phyloP scores from a whole-genome alignment of 1,140 invertebrate genomes.

The Aporrectodea caliginosa region DNA sequence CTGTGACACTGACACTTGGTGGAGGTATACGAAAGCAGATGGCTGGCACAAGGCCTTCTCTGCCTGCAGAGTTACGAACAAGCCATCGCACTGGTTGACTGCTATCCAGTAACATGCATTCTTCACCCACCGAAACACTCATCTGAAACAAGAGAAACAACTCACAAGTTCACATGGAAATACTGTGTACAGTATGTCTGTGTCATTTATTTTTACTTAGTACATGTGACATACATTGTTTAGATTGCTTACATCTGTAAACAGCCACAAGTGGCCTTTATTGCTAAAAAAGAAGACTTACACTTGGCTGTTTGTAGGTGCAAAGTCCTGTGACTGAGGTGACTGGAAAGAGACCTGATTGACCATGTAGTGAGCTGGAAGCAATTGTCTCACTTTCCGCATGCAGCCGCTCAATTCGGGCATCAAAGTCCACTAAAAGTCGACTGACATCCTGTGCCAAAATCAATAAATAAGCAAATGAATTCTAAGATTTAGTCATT shows the following conservation, averaged over 20 bases:
- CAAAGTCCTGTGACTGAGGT: background rate
- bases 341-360: background rate
- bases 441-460: background rate
- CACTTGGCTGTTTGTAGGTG: background rate
- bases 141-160: slow-evolving; percentile 69
- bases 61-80: slow-evolving; percentile 65
- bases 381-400: background rate
- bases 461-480: too few relatives aligned
- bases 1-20: slow-evolving; percentile 59
- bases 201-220: too few relatives aligned
- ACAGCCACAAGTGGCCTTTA: too few relatives aligned
- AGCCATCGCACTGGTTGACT: slow-evolving; percentile 88
- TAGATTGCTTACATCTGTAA: too few relatives aligned
- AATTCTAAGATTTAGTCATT: too few relatives aligned
- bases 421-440: background rate
- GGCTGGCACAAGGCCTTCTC: slow-evolving; percentile 83
- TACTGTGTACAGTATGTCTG: too few relatives aligned
- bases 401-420: background rate
- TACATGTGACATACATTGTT: too few relatives aligned
- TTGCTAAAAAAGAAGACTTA: background rate
- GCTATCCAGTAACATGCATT: slow-evolving; percentile 86
- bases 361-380: background rate
- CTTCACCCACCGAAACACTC: slow-evolving; percentile 81
- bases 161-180: too few relatives aligned
- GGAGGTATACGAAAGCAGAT: slow-evolving; percentile 81